phyloP scores from a whole-genome alignment of 2,888 invertebrate species.

The Sipha maydis region DNA sequence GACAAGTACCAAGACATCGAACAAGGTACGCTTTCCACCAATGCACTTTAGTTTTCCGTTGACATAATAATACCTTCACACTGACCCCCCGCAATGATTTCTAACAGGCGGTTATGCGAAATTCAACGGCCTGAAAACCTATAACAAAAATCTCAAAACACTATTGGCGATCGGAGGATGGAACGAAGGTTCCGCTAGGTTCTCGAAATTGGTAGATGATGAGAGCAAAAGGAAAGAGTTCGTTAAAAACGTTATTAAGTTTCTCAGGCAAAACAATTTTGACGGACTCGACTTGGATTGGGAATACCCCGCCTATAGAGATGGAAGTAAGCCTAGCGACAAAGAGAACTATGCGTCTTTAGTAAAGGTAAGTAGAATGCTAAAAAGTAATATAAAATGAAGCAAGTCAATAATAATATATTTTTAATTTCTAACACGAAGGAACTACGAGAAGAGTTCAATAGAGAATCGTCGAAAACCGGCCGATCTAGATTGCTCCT shows the following conservation, averaged over 20 bases:
- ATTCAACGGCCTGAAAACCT: slow-evolving; percentile 91
- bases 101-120: slow-evolving; percentile 88
- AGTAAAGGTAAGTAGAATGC: slow-evolving; percentile 73
- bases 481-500: slow-evolving; percentile 82
- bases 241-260: slow-evolving; percentile 84
- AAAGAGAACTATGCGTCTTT: slow-evolving; percentile 87
- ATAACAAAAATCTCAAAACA: slow-evolving; percentile 90
- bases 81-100: background rate
- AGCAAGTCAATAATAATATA: background rate
- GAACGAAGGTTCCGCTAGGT: slow-evolving; percentile 90
- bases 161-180: slow-evolving; percentile 91
- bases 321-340: slow-evolving; percentile 78
- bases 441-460: slow-evolving; percentile 90
- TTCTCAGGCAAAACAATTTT: slow-evolving; percentile 89
- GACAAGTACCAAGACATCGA: slow-evolving; percentile 96
- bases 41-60: no score
- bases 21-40: slow-evolving; percentile 76
- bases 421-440: slow-evolving; percentile 66
- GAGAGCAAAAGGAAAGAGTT: slow-evolving; percentile 81
- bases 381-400: background rate
- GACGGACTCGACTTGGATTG: slow-evolving; percentile 84
- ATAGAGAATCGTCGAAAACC: slow-evolving; percentile 84
- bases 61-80: background rate
- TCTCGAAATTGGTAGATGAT: slow-evolving; percentile 89
- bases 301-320: slow-evolving; percentile 87